A percentile compares a stretch with the other conserved stretches of the same genome.
phyloP scores from a whole-genome alignment of 2,888 invertebrate species.

The Drosophila fungiperda region DNA sequence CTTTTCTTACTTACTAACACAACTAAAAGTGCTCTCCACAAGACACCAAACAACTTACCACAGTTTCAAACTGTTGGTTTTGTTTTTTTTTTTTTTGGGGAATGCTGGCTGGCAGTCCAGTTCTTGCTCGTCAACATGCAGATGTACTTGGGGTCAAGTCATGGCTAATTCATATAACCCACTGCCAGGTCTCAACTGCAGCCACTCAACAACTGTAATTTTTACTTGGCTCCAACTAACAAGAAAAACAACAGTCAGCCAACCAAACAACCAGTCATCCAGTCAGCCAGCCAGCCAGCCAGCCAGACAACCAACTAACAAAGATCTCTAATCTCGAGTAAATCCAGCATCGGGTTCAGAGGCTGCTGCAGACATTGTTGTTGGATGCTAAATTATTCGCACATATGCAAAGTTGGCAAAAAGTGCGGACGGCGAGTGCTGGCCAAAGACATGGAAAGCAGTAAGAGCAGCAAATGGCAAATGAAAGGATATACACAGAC shows the following conservation, averaged over 20 bases:
- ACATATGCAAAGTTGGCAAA: constrained; percentile 82
- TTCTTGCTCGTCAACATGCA: constrained; percentile 38
- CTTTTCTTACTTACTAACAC: background rate
- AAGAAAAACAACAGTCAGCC: constrained; percentile 51
- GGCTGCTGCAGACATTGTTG: constrained; percentile 32
- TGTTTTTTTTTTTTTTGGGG: constrained; percentile 1
- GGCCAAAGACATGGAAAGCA: constrained; percentile 31
- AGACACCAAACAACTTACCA: background rate
- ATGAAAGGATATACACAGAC: constrained; percentile 51
- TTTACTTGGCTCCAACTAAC: constrained; percentile 63
- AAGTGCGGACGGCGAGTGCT: constrained; percentile 53
- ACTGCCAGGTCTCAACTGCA: constrained; percentile 38
- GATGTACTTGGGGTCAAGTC: constrained; percentile 20
- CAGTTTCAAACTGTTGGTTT: constrained; percentile 4
- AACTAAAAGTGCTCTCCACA: background rate
- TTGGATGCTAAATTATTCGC: constrained; percentile 74
- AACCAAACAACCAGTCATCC: constrained; percentile 39
- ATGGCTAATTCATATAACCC: constrained; percentile 51
- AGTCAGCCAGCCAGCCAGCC: constrained; percentile 25
- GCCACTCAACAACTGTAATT: constrained; percentile 71
- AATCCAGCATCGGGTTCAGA: constrained; percentile 68
- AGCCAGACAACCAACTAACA: constrained; percentile 64
- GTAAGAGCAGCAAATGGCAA: constrained; percentile 31
- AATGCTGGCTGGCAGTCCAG: constrained; percentile 7
- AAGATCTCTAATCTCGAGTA: constrained; percentile 81